Percentiles rank a stretch among this genome's conserved stretches.
Evolutionary conservation across 1,140 invertebrate species (phyloP).

Genomic region (Wiebesia pumilae): DNA sequence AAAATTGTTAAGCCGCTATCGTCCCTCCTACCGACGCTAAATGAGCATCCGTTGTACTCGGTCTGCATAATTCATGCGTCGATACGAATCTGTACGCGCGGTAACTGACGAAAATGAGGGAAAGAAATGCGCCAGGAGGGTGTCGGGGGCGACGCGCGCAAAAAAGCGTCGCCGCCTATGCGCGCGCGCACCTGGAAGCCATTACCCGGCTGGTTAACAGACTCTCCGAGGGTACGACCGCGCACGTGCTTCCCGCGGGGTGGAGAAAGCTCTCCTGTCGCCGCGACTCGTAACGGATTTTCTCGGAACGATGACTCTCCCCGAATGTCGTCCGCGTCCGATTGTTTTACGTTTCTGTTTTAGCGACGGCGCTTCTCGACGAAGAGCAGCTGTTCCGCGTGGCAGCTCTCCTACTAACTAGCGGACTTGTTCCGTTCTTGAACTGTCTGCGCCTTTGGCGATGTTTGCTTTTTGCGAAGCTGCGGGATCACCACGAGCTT

Average conservation of each 20-base stretch:
- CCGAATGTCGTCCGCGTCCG: too few species aligned
- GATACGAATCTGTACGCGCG: slow-evolving; percentile 31
- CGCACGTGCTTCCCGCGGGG: slow-evolving; percentile 2
- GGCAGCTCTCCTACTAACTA: too few species aligned
- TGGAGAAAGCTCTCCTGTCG: too few species aligned
- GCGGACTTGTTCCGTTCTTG: too few species aligned
- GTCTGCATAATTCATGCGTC: slow-evolving; percentile 26
- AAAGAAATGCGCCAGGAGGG: background rate
- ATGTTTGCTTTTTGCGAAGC: too few species aligned
- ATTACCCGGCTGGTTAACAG: slow-evolving; percentile 65
- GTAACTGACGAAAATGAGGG: background rate
- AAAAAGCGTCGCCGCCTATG: background rate
- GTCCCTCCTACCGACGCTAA: background rate
- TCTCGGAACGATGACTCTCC: slow-evolving; percentile 18
- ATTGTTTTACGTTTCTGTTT: too few species aligned
- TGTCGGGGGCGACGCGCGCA: background rate
- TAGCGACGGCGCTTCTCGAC: background rate
- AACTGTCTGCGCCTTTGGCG: too few species aligned
- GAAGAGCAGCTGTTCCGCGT: background rate
- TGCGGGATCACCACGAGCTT: too few species aligned
- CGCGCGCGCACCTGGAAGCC: slow-evolving; percentile 60
- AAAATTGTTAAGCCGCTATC: background rate
- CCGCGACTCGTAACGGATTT: slow-evolving; percentile 41
- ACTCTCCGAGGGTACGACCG: slow-evolving; percentile 55
- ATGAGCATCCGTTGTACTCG: background rate